Percentiles rank a stretch among this genome's conserved stretches.
Conservation (phyloP, 2,797 vertebrate species). For the Pantherophis vulpinus region DNA sequence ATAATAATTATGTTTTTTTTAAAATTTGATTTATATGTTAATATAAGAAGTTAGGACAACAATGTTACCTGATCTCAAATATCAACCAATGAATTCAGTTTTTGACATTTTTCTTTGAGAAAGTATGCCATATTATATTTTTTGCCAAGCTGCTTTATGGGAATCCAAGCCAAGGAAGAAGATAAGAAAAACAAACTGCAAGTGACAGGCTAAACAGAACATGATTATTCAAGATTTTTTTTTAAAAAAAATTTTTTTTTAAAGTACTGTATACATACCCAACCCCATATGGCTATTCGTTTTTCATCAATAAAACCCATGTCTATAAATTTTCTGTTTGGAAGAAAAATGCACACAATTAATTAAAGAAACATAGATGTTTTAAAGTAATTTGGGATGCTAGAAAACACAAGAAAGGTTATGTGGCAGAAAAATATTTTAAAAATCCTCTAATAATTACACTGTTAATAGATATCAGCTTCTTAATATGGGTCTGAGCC, state of each 20-base stretch:
- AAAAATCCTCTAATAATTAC: neutral
- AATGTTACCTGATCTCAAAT: slow-evolving; percentile 22
- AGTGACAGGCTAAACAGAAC: slow-evolving; percentile 27
- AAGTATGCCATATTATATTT: slow-evolving; percentile 40
- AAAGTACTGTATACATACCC: slow-evolving; percentile 72
- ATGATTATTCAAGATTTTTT: neutral
- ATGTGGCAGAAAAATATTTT: neutral
- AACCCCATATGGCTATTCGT: slow-evolving; percentile 82
- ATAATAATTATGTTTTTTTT: neutral
- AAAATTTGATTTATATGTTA: neutral
- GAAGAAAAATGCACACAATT: slow-evolving; percentile 50
- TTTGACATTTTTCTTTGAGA: slow-evolving; percentile 30
- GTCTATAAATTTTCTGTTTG: slow-evolving; percentile 78
- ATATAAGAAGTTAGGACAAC: slow-evolving; percentile 22
- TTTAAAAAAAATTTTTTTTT: neutral
- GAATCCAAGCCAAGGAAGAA: slow-evolving; percentile 53
- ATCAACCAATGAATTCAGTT: slow-evolving; percentile 10
- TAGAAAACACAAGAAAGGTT: neutral
- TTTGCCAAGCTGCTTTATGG: slow-evolving; percentile 42
- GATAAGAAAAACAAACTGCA: slow-evolving; percentile 52
- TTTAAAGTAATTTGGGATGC: neutral
- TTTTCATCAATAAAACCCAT: slow-evolving; percentile 82
- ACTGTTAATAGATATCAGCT: neutral
- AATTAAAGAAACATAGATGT: neutral
- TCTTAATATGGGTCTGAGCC: neutral